Percentiles rank a stretch among this genome's conserved stretches.
Conservation (phyloP, 2,888 invertebrate genomes). For the Epicampocera succincta region DNA sequence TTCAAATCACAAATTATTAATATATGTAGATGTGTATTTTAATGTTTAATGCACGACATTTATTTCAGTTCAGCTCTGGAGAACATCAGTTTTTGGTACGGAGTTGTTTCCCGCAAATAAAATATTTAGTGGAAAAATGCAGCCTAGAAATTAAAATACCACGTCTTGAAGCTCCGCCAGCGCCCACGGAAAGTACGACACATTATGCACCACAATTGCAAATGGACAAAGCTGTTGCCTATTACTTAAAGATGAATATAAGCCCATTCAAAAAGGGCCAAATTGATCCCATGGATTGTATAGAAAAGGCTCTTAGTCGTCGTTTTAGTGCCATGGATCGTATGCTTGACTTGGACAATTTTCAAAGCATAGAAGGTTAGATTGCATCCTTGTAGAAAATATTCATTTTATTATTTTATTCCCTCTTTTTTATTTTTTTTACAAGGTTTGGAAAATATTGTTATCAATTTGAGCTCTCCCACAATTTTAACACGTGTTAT, state of each 20-base stretch:
- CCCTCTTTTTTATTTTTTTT: background rate
- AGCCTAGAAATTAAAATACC: conserved; percentile 76
- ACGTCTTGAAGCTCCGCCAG: conserved; percentile 53
- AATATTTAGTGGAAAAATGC: conserved; percentile 72
- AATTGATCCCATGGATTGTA: conserved; percentile 74
- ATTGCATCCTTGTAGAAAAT: background rate
- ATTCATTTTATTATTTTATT: background rate
- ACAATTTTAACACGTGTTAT: conserved; percentile 75
- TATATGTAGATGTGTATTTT: background rate
- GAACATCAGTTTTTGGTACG: conserved; percentile 78
- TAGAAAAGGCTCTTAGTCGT: conserved; percentile 74
- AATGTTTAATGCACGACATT: background rate
- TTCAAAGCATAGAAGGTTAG: conserved; percentile 74
- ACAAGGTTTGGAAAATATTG: conserved; percentile 74
- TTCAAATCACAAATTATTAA: background rate
- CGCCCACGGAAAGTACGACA: conserved; percentile 29
- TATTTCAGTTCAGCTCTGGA: conserved; percentile 72
- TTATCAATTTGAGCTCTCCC: conserved; percentile 75
- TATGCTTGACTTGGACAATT: conserved; percentile 75
- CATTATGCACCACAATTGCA: conserved; percentile 59
- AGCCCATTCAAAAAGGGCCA: conserved; percentile 74
- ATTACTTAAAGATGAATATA: conserved; percentile 77
- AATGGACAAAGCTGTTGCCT: conserved; percentile 69
- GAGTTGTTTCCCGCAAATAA: conserved; percentile 76
- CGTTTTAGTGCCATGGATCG: conserved; percentile 76